A percentile compares a stretch with the other conserved stretches of the same genome.
Evolutionary conservation across 2,113 vertebrate genomes (phyloP).

Genomic region (Indri indri): DNA sequence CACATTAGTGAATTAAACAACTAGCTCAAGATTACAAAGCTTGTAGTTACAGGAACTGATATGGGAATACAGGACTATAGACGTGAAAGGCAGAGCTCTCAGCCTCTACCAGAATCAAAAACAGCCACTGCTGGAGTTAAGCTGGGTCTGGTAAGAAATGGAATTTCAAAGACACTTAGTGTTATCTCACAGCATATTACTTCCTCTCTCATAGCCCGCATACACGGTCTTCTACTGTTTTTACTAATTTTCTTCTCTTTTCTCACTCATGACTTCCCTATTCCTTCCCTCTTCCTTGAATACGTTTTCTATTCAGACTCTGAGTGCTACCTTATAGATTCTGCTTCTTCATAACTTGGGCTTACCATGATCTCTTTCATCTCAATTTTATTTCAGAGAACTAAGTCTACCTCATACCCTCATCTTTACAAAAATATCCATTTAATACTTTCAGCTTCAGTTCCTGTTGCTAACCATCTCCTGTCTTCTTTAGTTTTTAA

Average conservation of each 20-base stretch:
- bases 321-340: neutral
- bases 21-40: slow-evolving; percentile 1
- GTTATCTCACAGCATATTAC: neutral
- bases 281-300: neutral
- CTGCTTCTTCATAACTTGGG: neutral
- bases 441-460: neutral
- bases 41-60: neutral
- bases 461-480: neutral
- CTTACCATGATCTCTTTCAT: neutral
- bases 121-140: neutral
- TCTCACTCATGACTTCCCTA: neutral
- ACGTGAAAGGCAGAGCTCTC: neutral
- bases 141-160: neutral
- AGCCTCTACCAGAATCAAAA: neutral
- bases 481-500: neutral
- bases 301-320: neutral
- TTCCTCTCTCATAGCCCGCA: neutral
- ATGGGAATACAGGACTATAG: neutral
- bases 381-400: neutral
- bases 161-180: neutral
- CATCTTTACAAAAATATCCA: neutral
- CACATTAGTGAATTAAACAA: neutral
- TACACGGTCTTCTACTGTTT: neutral
- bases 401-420: neutral
- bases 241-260: neutral